Base-by-base conservation (phyloP, 2,797 vertebrate genomes). In the Zenarchopterus dispar region DNA sequence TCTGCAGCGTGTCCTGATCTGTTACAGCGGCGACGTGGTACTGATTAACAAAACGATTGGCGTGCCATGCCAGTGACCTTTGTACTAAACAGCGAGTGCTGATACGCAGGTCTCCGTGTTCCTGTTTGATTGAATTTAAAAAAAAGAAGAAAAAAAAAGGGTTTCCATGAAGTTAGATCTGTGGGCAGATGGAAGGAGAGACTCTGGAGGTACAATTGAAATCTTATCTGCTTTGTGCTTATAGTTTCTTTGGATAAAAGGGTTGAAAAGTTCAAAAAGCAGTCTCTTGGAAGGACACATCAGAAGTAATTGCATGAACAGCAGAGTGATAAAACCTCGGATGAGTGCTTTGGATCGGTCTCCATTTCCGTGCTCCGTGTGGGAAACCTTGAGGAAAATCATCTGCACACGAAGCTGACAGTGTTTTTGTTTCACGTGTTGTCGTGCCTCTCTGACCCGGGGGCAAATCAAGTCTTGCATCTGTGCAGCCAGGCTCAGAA, bases 31-130 rank as follows among this genome's bases (percentile, higher is more conserved):
- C 22, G 60, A 56, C 26, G 22, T 23, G 41, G 8, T 42, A 76
- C 23, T 83, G 43, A 80, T 84, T 80, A 79, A 84, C 63, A n/a
- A 47, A 28, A 63, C 13, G 42, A 72, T 45, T 42, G 51, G 11
- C 8, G 13, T 21, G 10, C 52, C 10, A 44, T 28, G 55, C 31
- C 7, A 2, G 2, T 66, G 57, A 88, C 85, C 87, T 92, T 89
- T 89, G 85, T 19, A 73, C 83, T 55, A 53, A 50, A 68, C 1
- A 51, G 5, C 41, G 54, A 72, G 44, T 58, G 57, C 75, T 42
- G 63, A 22, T 64, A 18, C 36, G 53, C 58, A 52, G 55, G 2
- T 56, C 43, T 67, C 31, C 15, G 39, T 70, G 64, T 70, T 60
- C 57, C 65, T 68, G 76, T 56, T 51, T 48, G 28, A 39, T 72